Base-by-base conservation (phyloP, 2,888 invertebrate species). In the Microctonus aethiopoides region DNA sequence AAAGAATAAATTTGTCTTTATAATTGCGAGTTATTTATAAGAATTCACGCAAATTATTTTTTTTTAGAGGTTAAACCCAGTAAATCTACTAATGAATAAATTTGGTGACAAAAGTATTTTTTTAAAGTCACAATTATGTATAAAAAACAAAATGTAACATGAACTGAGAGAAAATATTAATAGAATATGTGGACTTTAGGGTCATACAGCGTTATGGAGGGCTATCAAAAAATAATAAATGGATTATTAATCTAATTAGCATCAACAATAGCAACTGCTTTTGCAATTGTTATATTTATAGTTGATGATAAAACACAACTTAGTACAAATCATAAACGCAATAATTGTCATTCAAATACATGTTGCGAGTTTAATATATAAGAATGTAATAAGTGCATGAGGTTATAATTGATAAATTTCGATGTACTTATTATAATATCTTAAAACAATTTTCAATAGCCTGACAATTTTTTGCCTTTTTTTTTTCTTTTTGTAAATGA, bases 251-350 rank as follows among this genome's bases (percentile, higher is more conserved):
- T 6, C 39, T n/a, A 24, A 61, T 39, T 61, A 39, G 41, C 9
- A 39, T 11, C 11, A 32, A 26, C 3, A 51, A 11, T 24, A 61
- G 13, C 26, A 61, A 24, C n/a, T 39, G 29, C 51, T 54, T 7
- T 46, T 7, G 20, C 20, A n/a, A 0, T 16, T 46, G 16, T 16
- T 46, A 16, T 20, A 46, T 1, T 46, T 29, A 7, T n/a, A 29
- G 32, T 36, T 67, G 57, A 67, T 61, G 71, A 54, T 61, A 41
- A 70, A 71, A 75, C 74, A 74, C 75, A 72, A 73, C 67, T 74
- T 74, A 76, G 78, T 77, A 76, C 75, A 76, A 78, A 78, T 56
- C 68, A 72, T 57, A 46, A 73, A 75, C 61, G 73, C 68, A 76
- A 77, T 71, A 75, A 74, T 70, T 65, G 61, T 70, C 65, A 70